Evolutionary conservation across 2,888 invertebrate species (phyloP).

Genomic region (Allophyes oxyacanthae): DNA sequence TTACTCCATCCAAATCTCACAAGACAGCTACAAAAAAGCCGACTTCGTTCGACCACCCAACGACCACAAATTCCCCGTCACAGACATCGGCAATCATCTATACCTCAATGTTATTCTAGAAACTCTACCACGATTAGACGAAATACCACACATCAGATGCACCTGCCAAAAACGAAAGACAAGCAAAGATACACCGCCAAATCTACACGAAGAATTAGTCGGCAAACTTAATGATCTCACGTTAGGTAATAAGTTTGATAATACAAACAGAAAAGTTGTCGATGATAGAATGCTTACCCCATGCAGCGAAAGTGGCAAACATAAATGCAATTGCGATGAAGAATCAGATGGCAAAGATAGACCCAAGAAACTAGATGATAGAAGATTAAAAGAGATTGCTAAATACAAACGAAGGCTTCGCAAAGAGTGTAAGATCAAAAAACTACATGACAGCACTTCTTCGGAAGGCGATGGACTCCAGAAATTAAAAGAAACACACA

Average conservation of each 20-base stretch:
- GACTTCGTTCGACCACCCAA: constrained; percentile 89
- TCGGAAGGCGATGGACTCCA: constrained; percentile 77
- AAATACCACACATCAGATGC: constrained; percentile 90
- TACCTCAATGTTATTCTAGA: constrained; percentile 90
- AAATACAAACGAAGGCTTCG: constrained; percentile 83
- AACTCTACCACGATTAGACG: constrained; percentile 93
- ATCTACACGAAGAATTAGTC: constrained; percentile 76
- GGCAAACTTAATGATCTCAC: constrained; percentile 84
- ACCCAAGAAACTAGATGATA: constrained; percentile 78
- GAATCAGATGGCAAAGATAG: constrained; percentile 89
- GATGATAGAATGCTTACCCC: constrained; percentile 93
- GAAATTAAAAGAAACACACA: constrained; percentile 75
- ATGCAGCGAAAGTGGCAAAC: constrained; percentile 93
- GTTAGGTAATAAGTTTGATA: constrained; percentile 70
- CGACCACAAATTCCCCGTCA: constrained; percentile 93
- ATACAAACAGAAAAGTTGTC: constrained; percentile 74
- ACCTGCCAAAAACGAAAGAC: constrained; percentile 77
- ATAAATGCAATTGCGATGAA: constrained; percentile 93
- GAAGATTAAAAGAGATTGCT: constrained; percentile 82
- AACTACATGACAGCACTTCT: constrained; percentile 81
- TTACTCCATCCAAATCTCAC: constrained; percentile 92
- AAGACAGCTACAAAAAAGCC: constrained; percentile 88
- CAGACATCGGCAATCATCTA: constrained; percentile 91
- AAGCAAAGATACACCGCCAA: constrained; percentile 73
- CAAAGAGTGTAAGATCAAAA: constrained; percentile 82